Base-by-base conservation (phyloP, 2,888 invertebrate genomes). In the Pseudococcus viburni region DNA sequence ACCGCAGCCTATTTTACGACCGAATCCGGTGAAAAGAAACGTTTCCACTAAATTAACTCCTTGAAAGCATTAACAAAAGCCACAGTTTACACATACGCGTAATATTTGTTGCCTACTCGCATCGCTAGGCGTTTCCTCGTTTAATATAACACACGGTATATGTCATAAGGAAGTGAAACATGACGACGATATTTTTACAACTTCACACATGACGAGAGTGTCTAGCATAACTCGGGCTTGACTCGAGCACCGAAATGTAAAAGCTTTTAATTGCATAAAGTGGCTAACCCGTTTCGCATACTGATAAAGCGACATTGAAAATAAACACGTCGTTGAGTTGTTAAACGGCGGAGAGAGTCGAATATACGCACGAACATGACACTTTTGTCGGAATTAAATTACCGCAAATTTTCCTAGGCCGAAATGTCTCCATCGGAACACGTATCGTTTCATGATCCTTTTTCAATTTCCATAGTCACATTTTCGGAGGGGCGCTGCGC, bases 291-390 rank as follows among this genome's bases (percentile, higher is more conserved):
- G 22, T 83, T 46, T 83, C 42, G 80, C 80, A 83, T 83, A 83
- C 80, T 83, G 46, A 83, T 83, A 42, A 83, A 83, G 46, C 17
- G 46, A 46, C 46, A 83, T 42, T 19, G 80, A 83, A 83, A 83
- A 83, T 83, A 83, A 83, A 83, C 80, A 83, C 80, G 46, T 83
- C 80, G 80, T 83, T 15, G 80, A 73, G 73, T 73, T 33, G 73
- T 73, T 68, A 68, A 68, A 68, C 73, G 33, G 9, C 77, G 17
- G 1, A 73, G 11, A 9, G 12, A 9, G 33, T 80, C 42, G 33
- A 80, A 42, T 42, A 80, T 42, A 80, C n/a, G 8, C 46, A 11
- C 80, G 46, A 42, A 46, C 19, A 42, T 39, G 73, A 64, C 64
- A 64, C 64, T 64, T 73, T 33, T 73, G 73, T 3, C 33, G 80